Conservation (phyloP, 2,888 invertebrate genomes). For the Baccha elongata region DNA sequence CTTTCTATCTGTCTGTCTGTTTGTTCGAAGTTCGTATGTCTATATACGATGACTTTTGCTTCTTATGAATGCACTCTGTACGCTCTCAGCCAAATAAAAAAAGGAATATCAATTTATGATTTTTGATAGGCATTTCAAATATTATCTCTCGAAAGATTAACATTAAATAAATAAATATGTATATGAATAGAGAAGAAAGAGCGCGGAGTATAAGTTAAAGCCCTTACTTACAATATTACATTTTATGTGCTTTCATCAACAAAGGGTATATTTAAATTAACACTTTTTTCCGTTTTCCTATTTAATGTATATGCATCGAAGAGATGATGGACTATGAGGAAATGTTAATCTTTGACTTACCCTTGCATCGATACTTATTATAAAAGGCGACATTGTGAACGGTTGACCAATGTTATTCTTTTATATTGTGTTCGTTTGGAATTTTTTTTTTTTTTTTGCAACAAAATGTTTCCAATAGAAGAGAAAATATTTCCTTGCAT, state of each 20-base stretch:
- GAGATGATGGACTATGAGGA: background rate
- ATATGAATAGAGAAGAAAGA: too few species aligned
- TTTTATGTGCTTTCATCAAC: background rate
- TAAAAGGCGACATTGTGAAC: conserved; percentile 1
- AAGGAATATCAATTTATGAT: conserved; percentile 62
- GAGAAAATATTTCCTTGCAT: background rate
- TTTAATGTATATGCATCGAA: background rate
- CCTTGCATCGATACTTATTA: conserved; percentile 13
- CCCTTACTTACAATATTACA: too few species aligned
- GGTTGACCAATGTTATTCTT: conserved; percentile 30
- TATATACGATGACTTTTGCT: too few species aligned
- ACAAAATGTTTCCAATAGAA: background rate
- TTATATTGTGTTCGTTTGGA: background rate
- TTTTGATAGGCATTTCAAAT: conserved; percentile 70
- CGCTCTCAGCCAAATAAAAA: too few species aligned
- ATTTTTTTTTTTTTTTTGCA: too few species aligned
- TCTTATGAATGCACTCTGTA: too few species aligned
- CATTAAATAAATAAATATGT: background rate
- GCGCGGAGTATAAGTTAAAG: background rate
- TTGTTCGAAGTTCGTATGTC: too few species aligned
- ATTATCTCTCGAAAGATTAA: conserved; percentile 48
- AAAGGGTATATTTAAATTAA: conserved; percentile 13
- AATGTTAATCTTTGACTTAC: too few species aligned
- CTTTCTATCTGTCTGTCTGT: conserved; percentile 6
- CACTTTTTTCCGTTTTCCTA: background rate